phyloP scores from a whole-genome alignment of 2,797 vertebrate genomes.

The Pteronotus mesoamericanus region DNA sequence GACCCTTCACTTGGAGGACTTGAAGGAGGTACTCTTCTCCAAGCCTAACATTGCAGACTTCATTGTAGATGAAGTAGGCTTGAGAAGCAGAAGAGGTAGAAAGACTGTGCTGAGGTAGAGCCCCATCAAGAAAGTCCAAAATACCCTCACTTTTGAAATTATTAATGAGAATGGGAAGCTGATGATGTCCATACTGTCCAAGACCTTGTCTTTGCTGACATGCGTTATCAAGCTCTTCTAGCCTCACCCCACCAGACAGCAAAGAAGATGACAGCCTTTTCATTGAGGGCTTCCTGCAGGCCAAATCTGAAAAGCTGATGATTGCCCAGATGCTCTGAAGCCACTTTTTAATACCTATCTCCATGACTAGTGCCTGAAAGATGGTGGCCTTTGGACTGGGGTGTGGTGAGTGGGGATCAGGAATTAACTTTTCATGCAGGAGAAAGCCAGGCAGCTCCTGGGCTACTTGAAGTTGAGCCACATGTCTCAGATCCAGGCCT shows the following conservation, averaged over 20 bases:
- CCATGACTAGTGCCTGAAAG: background rate
- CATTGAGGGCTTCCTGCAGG: background rate
- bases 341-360: background rate
- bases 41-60: background rate
- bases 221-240: too few species aligned
- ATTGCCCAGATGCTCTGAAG: background rate
- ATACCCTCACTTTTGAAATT: background rate
- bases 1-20: background rate
- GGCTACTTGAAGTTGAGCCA: background rate
- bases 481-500: background rate
- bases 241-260: too few species aligned
- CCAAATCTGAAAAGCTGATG: background rate
- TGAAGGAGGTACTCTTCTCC: background rate
- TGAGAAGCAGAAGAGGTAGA: background rate
- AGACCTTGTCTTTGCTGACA: background rate
- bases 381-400: background rate
- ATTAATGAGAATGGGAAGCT: background rate
- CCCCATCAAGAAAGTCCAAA: background rate
- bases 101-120: background rate
- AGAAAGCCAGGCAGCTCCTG: background rate
- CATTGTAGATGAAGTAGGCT: background rate
- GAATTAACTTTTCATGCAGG: background rate
- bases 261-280: background rate
- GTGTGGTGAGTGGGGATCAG: background rate
- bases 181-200: background rate